A percentile compares a stretch with the other conserved stretches of the same genome.
Evolutionary conservation across 2,113 vertebrate species (phyloP).

Genomic region (Sclerurus mexicanus): DNA sequence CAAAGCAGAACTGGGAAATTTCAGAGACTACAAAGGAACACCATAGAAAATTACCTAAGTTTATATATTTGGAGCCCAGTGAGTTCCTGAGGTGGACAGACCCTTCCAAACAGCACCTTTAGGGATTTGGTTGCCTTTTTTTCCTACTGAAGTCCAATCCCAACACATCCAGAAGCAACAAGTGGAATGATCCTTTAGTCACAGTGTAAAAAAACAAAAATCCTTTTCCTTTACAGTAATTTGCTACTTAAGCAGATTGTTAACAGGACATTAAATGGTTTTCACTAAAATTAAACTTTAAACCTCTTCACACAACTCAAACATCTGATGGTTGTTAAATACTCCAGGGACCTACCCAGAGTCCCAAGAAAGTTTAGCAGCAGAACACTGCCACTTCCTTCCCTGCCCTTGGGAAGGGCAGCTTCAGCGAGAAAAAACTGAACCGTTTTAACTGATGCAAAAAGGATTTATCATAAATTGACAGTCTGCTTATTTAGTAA

Average conservation of each 20-base stretch:
- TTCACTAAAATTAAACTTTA: background rate
- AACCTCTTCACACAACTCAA: background rate
- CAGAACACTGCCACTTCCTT: background rate
- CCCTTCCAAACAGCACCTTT: background rate
- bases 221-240: background rate
- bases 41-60: fast-evolving
- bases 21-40: background rate
- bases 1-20: background rate
- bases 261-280: background rate
- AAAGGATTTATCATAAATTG: background rate
- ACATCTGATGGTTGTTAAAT: background rate
- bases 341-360: background rate
- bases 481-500: background rate
- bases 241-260: background rate
- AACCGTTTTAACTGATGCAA: background rate
- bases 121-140: background rate
- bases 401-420: background rate
- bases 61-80: background rate
- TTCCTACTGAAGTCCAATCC: background rate
- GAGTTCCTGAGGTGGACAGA: background rate
- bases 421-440: background rate
- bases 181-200: background rate
- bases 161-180: background rate
- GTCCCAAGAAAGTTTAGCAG: background rate
- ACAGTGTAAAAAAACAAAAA: background rate